Evolutionary conservation across 2,888 invertebrate species (phyloP), one percentile per base, ranked within the genome.

Genomic region (Reticulitermes lucifugus): DNA sequence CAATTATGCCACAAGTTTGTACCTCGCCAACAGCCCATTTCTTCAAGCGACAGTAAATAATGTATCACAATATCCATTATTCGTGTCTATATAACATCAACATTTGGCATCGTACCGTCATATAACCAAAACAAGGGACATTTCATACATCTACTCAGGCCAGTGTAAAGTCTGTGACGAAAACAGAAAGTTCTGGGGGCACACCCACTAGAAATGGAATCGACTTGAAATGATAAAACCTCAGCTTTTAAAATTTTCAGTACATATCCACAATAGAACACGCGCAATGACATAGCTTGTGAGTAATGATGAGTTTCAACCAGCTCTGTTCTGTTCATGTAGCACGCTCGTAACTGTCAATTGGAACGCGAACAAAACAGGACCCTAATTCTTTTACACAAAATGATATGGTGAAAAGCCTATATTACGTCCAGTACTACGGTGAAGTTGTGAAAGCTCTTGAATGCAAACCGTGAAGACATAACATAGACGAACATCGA

Each of bases 381-480:
- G 55, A 14, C 18, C 55, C 18, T 18, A 55, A 18, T 55, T n/a
- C n/a, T 65, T 65, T 65, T 65, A 14, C 65, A 65, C n/a, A 65
- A n/a, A 65, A 65, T 65, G n/a, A 65, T n/a, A 65, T n/a, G 65
- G 12, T n/a, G 65, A 65, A 65, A 65, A 65, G 65, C 65, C 65
- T 25, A 65, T 65, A 65, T 25, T 65, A n/a, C 65, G 9, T 7
- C 25, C 65, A 25, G 65, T 10, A 25, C 25, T 25, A 65, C 25
- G 65, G 65, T n/a, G 65, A 65, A 65, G 65, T 65, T 65, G 65
- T 65, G 65, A n/a, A 14, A 25, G 25, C 65, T 65, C 65, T 65
- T 65, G n/a, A n/a, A 65, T 65, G 65, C 9, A 65, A 65, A 12
- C 65, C 18, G 6, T n/a, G 65, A 55, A 55, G 55, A 55, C 55